Evolutionary conservation across 2,797 vertebrate genomes (phyloP).

Genomic region (Limnodromus scolopaceus): DNA sequence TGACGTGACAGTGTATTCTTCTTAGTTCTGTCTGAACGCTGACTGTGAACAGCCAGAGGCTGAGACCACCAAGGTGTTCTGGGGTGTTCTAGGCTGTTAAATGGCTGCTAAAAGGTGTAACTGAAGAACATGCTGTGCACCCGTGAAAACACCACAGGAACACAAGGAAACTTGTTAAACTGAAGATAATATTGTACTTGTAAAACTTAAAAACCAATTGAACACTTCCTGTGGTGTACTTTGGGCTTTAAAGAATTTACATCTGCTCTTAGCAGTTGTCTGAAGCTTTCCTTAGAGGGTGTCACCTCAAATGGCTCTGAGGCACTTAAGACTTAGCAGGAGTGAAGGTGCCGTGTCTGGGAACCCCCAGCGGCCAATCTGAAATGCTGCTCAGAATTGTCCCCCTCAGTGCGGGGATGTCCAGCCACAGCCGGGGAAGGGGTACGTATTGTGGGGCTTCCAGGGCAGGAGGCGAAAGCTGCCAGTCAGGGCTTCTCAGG

Average conservation of each 20-base stretch:
- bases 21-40: not conserved
- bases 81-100: not conserved
- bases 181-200: not conserved
- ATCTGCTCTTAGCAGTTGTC: not conserved
- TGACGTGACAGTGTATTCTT: not conserved
- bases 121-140: not conserved
- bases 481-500: rapidly evolving
- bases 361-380: not conserved
- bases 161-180: not conserved
- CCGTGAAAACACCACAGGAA: not conserved
- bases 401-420: not conserved
- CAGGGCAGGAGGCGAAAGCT: not conserved
- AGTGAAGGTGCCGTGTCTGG: not conserved
- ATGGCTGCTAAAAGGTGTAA: not conserved
- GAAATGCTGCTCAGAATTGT: not conserved
- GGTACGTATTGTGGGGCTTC: rapidly evolving
- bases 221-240: not conserved
- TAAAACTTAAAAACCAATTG: not conserved
- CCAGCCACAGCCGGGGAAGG: no score
- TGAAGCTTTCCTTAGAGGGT: not conserved
- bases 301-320: not conserved
- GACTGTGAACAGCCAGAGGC: not conserved
- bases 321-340: not conserved
- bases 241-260: not conserved
- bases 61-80: not conserved